Evolutionary conservation across 2,113 vertebrate genomes (phyloP), one percentile per base, ranked within the genome.

Genomic region (Pseudopodoces humilis): DNA sequence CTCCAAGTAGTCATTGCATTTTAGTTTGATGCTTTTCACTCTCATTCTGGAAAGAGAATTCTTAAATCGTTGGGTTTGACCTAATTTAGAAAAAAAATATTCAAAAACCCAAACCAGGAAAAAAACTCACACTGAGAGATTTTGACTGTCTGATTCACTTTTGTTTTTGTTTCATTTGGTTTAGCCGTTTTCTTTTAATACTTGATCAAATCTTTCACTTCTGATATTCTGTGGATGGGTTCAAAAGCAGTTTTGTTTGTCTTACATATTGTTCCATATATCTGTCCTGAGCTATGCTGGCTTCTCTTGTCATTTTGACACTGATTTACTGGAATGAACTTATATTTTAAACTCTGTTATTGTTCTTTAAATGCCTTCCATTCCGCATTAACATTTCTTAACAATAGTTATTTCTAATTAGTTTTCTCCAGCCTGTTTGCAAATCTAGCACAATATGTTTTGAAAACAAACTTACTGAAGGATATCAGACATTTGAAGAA

Each of bases 251-350:
- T 89, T 95, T 95, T 96, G 62, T 96, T 96, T 96, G 60, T 75
- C 39, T 95, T 94, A 62, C 4, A 56, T 83, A 77, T 85, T 89
- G 74, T 90, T 95, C 70, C 43, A 41, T 64, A 56, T 86, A 96
- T 93, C 83, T 86, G 53, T 97, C 83, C 87, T 90, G 83, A 97
- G 82, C 92, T 85, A 71, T 21, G 49, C 65, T 96, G 94, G 88
- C 84, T 95, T 85, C 86, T 93, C 92, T 96, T 97, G 97, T 97
- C 97, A 97, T 96, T 97, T 97, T 97, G 97, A 98, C 86, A 95
- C 92, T 98, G 97, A 98, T 97, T 97, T 97, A 93, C 85, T 96
- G 94, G 81, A 96, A 98, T 94, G 96, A 98, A 97, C 86, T 95
- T 94, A 59, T 10, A 84, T 71, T 85, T 91, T 96, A 96, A 96